Conservation (phyloP, 2,888 invertebrate genomes). For the Fragum whitleyi region DNA sequence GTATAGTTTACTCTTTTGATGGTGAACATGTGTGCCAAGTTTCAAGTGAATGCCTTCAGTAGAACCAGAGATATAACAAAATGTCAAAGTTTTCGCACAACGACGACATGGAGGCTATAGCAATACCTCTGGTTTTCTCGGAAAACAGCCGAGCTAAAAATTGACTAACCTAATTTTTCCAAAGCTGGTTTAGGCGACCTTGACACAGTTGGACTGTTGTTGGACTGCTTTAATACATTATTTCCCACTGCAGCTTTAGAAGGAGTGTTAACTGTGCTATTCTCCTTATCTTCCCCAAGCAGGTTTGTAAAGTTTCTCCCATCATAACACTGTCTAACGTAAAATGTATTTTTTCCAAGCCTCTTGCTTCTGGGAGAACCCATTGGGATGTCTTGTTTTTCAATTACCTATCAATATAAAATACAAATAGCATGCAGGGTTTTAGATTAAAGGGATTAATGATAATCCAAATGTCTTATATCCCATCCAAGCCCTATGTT, state of each 20-base stretch:
- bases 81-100: no score
- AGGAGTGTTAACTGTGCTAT: conserved; percentile 4
- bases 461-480: no score
- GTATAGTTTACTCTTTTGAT: no score
- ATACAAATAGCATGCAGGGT: background rate
- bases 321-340: conserved; percentile 41
- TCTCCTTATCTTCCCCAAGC: conserved; percentile 55
- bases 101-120: no score
- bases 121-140: no score
- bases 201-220: background rate
- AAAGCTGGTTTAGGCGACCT: conserved; percentile 18
- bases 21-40: no score
- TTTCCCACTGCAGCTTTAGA: background rate
- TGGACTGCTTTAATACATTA: background rate
- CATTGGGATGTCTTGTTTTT: background rate
- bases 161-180: conserved; percentile 27
- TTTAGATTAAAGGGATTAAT: no score
- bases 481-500: no score
- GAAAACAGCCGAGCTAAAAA: no score
- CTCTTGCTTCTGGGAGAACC: conserved; percentile 33
- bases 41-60: no score
- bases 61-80: no score
- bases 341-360: conserved; percentile 35
- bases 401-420: conserved; percentile 17
- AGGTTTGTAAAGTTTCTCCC: conserved; percentile 44